A percentile compares a stretch with the other conserved stretches of the same genome.
These are phyloP conservation scores for Prenolepis imparis DNA, from an alignment of 2,888 invertebrate species.

Conservation along the genomic window DNA sequence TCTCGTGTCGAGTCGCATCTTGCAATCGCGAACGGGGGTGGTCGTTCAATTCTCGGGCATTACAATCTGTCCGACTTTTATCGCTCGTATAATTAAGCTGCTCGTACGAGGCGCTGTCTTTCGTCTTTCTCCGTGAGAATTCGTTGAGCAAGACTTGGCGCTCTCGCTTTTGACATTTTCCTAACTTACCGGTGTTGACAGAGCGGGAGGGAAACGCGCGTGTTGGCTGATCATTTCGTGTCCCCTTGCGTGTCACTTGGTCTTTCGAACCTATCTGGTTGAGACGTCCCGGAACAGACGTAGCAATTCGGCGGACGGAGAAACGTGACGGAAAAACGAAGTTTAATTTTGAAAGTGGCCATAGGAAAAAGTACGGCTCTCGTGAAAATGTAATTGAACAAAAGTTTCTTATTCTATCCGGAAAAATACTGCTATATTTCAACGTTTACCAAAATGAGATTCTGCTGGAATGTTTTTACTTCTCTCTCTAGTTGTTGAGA, in stretches of 20 bases:
- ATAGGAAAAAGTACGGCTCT: background rate
- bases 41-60: slow-evolving; percentile 20
- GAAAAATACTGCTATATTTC: slow-evolving; percentile 13
- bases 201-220: slow-evolving; percentile 12
- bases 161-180: slow-evolving; percentile 40
- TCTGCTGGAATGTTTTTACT: background rate
- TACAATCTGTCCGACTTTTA: slow-evolving; percentile 23
- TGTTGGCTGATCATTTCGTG: background rate
- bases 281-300: background rate
- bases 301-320: background rate
- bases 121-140: background rate
- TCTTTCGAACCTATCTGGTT: background rate
- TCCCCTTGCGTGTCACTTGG: slow-evolving; percentile 7
- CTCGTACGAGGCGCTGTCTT: background rate
- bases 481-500: background rate
- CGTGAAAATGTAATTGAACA: slow-evolving; percentile 16
- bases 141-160: background rate
- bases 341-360: slow-evolving; percentile 21
- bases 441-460: slow-evolving; percentile 31
- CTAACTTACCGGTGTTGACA: slow-evolving; percentile 16
- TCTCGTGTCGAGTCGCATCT: background rate
- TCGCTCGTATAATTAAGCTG: slow-evolving; percentile 25
- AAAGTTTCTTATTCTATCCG: slow-evolving; percentile 15
- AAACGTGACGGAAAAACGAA: slow-evolving; percentile 18
- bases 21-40: slow-evolving; percentile 5